Base-by-base conservation (phyloP, 30 jellyfish, hydroid and myxozoan species). In the Clytia hemisphaerica region DNA sequence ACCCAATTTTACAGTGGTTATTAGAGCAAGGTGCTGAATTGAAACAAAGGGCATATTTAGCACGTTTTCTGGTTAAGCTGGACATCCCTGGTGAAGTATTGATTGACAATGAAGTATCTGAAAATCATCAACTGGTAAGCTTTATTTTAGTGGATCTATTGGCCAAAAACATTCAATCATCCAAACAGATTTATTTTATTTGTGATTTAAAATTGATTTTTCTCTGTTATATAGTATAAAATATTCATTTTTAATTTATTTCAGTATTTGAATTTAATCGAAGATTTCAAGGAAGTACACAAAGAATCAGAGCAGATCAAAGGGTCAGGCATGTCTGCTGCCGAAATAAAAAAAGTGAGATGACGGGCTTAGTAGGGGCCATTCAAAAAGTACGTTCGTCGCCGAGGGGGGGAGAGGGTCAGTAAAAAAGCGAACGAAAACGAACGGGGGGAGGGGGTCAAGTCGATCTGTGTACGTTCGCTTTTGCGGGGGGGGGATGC, bases 11-110 rank as follows among this genome's bases (percentile, higher is more conserved):
- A 7, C 87, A 78, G 31, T 86, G 87, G 76, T 58, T 78, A 58
- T 58, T 86, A 40, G 96, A 86, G 51, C 73, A 73, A 31, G 58
- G 75, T 46, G 84, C 93, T 1, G 96, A 86, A 26, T 53, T 86
- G 79, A 86, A 78, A 71, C 78, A 86, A 80, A 44, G 96, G 21
- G 93, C 96, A 0, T 86, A 86, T 78, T 80, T 86, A 33, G 96
- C 85, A 27, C 70, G 91, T 26, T 86, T 45, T 51, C 76, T 86
- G n/a, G 88, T 86, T 19, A 86, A 86, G 47, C 34, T 86, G n/a
- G 94, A 86, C 14, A 85, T 86, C 10, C 96, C 96, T 15, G 86
- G 71, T 31, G 96, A 86, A 37, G 59, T 86, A 16, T 61, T 86
- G 51, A 67, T 86, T 57, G 96, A 86, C 50, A 66, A 65, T 7